A percentile compares a stretch with the other conserved stretches of the same genome.
phyloP scores from a whole-genome alignment of 2,888 invertebrate genomes.

The Microplitis manilae region DNA sequence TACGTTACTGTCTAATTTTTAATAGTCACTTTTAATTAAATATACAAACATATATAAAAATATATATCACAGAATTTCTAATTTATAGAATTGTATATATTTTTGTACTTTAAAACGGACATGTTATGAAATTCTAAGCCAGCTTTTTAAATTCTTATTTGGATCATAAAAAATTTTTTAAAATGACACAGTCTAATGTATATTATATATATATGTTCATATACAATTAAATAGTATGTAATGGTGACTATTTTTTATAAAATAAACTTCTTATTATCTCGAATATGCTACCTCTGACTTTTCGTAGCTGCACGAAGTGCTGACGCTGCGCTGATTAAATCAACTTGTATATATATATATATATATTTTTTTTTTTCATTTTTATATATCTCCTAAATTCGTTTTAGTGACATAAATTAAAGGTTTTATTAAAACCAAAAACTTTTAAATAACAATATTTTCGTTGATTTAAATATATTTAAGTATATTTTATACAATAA shows the following conservation, averaged over 20 bases:
- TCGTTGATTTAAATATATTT: background rate
- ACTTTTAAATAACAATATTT: background rate
- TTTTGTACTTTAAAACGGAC: no score
- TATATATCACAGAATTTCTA: no score
- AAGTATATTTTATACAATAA: background rate
- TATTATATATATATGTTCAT: background rate
- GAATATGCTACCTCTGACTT: slow-evolving; percentile 20
- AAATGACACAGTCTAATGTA: background rate
- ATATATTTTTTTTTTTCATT: background rate
- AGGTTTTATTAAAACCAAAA: background rate
- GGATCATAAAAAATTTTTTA: background rate
- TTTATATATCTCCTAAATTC: slow-evolving; percentile 20
- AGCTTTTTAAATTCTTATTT: no score
- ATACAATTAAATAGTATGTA: background rate
- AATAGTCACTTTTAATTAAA: no score
- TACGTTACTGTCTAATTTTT: no score
- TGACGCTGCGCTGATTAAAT: slow-evolving; percentile 10
- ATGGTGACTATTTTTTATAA: background rate
- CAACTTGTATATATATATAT: background rate
- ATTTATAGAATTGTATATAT: no score
- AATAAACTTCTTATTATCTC: slow-evolving; percentile 17
- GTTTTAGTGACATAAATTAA: background rate
- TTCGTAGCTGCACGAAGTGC: slow-evolving; percentile 4
- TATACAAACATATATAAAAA: no score
- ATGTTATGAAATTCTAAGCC: no score